These are phyloP conservation scores for Microcebus ravelobensis DNA, from an alignment of 2,113 vertebrate genomes.

Conservation along the genomic window DNA sequence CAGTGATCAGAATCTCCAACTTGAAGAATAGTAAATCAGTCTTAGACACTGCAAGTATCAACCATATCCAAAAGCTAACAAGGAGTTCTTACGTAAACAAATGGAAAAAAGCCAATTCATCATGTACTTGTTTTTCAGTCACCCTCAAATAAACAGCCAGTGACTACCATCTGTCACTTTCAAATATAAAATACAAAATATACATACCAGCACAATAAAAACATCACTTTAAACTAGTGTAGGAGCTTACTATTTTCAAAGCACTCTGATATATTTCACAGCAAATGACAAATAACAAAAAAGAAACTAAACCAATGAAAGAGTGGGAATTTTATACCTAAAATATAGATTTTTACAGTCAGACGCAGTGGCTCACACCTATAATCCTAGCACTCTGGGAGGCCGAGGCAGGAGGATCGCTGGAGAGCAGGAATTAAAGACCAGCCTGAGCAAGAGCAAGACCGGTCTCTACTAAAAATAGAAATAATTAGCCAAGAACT, in stretches of 20 bases:
- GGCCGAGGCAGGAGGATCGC: too few relatives aligned
- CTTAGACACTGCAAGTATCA: background rate
- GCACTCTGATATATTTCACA: background rate
- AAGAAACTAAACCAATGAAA: background rate
- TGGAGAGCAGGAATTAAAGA: too few relatives aligned
- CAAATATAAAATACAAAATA: background rate
- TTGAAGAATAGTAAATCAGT: background rate
- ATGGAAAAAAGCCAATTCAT: background rate
- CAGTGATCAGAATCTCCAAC: background rate
- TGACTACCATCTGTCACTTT: background rate
- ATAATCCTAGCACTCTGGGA: too few relatives aligned
- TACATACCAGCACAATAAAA: conserved; percentile 2
- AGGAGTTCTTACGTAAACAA: background rate
- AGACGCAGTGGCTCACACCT: too few relatives aligned
- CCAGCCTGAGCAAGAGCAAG: too few relatives aligned
- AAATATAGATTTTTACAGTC: background rate
- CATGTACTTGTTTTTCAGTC: background rate
- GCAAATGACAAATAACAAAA: conserved; percentile 12
- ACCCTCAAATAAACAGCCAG: background rate
- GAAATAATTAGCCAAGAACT: too few relatives aligned
- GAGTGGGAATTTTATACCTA: background rate
- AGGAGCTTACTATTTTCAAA: conserved; percentile 30
- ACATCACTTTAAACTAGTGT: background rate
- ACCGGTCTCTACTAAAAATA: too few relatives aligned
- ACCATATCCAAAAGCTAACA: background rate